Percentiles rank a stretch among this genome's conserved stretches.
phyloP scores from a whole-genome alignment of 2,113 vertebrate species.

The Nothobranchius kuhntae region DNA sequence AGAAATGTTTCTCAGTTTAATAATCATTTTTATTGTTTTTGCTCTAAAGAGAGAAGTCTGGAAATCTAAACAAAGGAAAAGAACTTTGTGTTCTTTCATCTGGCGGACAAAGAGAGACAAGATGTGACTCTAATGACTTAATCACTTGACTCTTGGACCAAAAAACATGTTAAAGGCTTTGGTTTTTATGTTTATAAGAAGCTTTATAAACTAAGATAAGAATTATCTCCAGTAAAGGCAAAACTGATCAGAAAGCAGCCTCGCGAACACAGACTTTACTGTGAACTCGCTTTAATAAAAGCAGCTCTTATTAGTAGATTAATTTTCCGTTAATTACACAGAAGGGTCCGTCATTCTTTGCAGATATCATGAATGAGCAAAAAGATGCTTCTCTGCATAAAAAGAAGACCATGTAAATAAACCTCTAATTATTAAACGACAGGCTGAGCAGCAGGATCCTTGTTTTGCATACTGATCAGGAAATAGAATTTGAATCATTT shows the following conservation, averaged over 20 bases:
- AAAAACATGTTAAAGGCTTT: background rate
- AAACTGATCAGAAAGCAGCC: background rate
- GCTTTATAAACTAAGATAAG: conserved; percentile 8
- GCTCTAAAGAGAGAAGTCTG: background rate
- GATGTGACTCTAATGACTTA: background rate
- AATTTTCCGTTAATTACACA: conserved; percentile 12
- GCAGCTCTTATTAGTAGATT: conserved; percentile 6
- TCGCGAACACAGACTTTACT: background rate
- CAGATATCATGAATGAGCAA: conserved; percentile 12
- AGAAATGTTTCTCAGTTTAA: conserved; percentile 11
- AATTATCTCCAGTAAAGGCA: background rate
- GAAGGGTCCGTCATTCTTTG: background rate
- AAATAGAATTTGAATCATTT: conserved; percentile 1
- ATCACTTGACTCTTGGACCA: background rate
- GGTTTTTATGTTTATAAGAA: conserved; percentile 4
- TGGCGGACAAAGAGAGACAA: background rate
- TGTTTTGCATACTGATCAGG: conserved; percentile 10
- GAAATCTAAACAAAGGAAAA: background rate
- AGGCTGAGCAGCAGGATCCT: background rate
- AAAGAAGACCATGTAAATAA: conserved; percentile 1
- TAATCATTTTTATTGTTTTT: background rate
- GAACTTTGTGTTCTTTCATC: background rate
- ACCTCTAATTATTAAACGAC: conserved; percentile 5
- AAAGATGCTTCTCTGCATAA: conserved; percentile 8
- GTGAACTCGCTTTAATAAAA: conserved; percentile 7